A percentile compares a stretch with the other conserved stretches of the same genome.
Evolutionary conservation across 1,140 invertebrate genomes (phyloP).

Genomic region (Cryptotermes secundus): DNA sequence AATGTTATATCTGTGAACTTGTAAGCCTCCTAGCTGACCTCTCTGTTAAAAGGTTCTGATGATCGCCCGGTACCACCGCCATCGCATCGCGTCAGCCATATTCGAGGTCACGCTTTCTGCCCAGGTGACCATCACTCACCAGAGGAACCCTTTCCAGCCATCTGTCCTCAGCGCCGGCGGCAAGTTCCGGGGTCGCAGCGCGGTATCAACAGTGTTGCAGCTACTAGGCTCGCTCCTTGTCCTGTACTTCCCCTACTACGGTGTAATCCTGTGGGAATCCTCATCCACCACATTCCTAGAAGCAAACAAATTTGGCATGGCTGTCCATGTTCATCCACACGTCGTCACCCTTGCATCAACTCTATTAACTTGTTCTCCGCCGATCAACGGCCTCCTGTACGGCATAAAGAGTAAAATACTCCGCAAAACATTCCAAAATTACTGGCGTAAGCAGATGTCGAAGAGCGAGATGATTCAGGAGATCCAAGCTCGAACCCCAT

Average conservation of each 20-base stretch:
- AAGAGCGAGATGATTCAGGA: constrained; percentile 74
- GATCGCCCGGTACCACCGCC: constrained; percentile 77
- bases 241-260: constrained; percentile 72
- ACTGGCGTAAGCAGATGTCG: constrained; percentile 76
- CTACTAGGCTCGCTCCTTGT: constrained; percentile 69
- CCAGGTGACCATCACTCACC: constrained; percentile 80
- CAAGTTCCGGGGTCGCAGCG: constrained; percentile 59
- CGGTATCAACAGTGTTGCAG: constrained; percentile 68
- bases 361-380: constrained; percentile 66
- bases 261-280: constrained; percentile 66
- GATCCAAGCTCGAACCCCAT: constrained; percentile 64
- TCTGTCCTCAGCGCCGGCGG: constrained; percentile 40
- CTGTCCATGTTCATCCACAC: constrained; percentile 45
- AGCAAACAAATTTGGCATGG: neutral
- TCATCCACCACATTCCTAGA: constrained; percentile 43
- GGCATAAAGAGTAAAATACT: constrained; percentile 71
- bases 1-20: no score
- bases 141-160: constrained; percentile 67
- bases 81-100: constrained; percentile 79
- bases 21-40: no score
- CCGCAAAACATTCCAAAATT: constrained; percentile 71
- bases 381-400: constrained; percentile 73
- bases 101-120: constrained; percentile 81
- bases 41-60: constrained; percentile 58
- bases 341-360: constrained; percentile 59